Evolutionary conservation across 2,797 vertebrate genomes (phyloP).

Genomic region (Choloepus didactylus): DNA sequence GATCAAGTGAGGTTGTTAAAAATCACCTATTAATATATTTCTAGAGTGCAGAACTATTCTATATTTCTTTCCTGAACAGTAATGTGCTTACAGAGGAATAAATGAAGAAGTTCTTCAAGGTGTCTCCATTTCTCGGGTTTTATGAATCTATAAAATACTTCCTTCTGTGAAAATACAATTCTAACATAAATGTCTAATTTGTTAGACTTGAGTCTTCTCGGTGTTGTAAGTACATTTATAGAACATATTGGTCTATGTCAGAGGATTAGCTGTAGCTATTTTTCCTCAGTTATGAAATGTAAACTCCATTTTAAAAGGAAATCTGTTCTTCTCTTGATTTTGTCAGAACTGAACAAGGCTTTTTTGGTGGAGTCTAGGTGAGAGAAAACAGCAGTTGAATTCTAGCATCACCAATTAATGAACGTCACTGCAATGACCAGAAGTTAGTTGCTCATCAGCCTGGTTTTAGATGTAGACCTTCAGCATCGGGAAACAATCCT

Average conservation of each 20-base stretch:
- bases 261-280: neutral
- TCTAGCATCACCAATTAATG: conserved; percentile 5
- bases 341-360: neutral
- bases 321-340: neutral
- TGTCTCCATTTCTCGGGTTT: neutral
- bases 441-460: neutral
- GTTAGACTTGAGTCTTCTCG: neutral
- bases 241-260: conserved; percentile 16
- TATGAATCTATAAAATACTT: conserved; percentile 2
- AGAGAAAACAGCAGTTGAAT: neutral
- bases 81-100: neutral
- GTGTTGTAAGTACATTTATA: neutral
- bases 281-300: neutral
- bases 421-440: neutral
- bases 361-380: neutral
- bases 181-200: conserved; percentile 16
- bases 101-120: neutral
- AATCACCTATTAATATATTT: neutral
- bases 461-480: neutral
- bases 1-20: neutral
- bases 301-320: neutral
- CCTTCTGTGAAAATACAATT: conserved; percentile 27
- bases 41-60: neutral
- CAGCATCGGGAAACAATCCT: neutral
- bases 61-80: conserved; percentile 25